Conservation (phyloP, 2,888 invertebrate species). For the Taenaris catops region DNA sequence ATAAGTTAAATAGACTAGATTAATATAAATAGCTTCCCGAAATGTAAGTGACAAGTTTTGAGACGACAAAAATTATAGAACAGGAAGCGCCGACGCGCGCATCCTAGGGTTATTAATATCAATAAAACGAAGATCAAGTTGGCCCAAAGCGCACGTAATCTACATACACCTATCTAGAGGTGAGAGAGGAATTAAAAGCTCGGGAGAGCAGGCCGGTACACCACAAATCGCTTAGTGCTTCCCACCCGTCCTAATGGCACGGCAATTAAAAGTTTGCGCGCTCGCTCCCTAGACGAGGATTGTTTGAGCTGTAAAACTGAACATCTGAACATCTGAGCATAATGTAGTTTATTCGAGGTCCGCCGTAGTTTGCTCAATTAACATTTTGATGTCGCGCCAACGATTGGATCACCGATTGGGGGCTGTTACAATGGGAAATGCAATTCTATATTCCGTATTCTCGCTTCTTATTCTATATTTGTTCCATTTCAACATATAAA, state of each 20-base stretch:
- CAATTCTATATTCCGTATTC: too few species aligned
- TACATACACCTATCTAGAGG: conserved; percentile 48
- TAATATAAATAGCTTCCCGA: background rate
- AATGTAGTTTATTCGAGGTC: conserved; percentile 64
- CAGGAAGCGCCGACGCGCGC: conserved; percentile 9
- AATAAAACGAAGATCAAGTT: conserved; percentile 26
- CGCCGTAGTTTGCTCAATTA: conserved; percentile 52
- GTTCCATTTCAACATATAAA: too few species aligned
- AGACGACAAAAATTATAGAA: conserved; percentile 4
- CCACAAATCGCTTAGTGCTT: conserved; percentile 78
- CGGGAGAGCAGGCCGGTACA: conserved; percentile 68
- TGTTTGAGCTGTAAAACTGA: conserved; percentile 73
- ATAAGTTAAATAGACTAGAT: background rate
- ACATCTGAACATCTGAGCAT: conserved; percentile 58
- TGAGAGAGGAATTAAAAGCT: conserved; percentile 66
- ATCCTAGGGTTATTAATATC: conserved; percentile 17
- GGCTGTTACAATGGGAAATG: conserved; percentile 24
- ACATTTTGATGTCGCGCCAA: conserved; percentile 62
- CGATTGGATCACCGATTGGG: conserved; percentile 33
- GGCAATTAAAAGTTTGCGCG: conserved; percentile 78
- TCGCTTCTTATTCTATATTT: too few species aligned
- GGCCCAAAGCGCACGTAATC: conserved; percentile 40
- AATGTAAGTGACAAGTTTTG: background rate
- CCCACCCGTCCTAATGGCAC: conserved; percentile 76
- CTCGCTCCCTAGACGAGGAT: conserved; percentile 60